Percentiles rank a stretch among this genome's conserved stretches.
phyloP scores from a whole-genome alignment of 2,797 vertebrate genomes.

The Acipenser oxyrinchus region DNA sequence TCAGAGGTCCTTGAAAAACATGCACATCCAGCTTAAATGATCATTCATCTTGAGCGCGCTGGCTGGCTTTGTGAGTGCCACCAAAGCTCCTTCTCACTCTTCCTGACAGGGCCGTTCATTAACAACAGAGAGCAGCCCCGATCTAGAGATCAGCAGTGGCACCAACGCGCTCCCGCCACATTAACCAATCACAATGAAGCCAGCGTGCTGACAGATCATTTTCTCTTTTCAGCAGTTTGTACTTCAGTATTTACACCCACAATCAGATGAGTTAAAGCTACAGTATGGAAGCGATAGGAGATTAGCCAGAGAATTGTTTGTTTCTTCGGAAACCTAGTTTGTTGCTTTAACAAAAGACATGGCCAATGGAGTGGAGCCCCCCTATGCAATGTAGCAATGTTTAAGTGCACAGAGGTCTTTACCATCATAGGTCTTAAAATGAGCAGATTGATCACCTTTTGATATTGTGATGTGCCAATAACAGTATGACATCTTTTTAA shows the following conservation, averaged over 20 bases:
- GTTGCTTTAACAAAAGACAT: background rate
- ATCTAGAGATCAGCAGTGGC: slow-evolving; percentile 19
- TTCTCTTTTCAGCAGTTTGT: background rate
- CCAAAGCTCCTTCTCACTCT: slow-evolving; percentile 20
- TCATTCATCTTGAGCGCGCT: slow-evolving; percentile 34
- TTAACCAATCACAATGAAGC: slow-evolving; percentile 17
- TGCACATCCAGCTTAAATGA: slow-evolving; percentile 37
- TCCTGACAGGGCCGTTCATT: slow-evolving; percentile 20
- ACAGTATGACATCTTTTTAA: no score
- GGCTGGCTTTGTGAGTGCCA: slow-evolving; percentile 39
- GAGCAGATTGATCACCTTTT: background rate
- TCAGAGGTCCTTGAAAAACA: slow-evolving; percentile 45
- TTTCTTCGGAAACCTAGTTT: slow-evolving; percentile 1
- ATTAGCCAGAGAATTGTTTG: background rate
- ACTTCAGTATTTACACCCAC: slow-evolving; percentile 13
- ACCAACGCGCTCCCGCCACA: slow-evolving; percentile 11
- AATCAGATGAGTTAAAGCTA: slow-evolving; percentile 20
- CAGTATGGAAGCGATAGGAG: slow-evolving; percentile 17
- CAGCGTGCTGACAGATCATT: slow-evolving; percentile 13
- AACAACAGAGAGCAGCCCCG: slow-evolving; percentile 20
- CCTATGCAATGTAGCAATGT: background rate
- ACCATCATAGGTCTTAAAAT: background rate
- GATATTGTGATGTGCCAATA: no score
- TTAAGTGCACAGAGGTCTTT: background rate
- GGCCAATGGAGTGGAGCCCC: background rate